These are phyloP conservation scores for Merodon equestris DNA, from an alignment of 2,888 invertebrate species.

Conservation along the genomic window DNA sequence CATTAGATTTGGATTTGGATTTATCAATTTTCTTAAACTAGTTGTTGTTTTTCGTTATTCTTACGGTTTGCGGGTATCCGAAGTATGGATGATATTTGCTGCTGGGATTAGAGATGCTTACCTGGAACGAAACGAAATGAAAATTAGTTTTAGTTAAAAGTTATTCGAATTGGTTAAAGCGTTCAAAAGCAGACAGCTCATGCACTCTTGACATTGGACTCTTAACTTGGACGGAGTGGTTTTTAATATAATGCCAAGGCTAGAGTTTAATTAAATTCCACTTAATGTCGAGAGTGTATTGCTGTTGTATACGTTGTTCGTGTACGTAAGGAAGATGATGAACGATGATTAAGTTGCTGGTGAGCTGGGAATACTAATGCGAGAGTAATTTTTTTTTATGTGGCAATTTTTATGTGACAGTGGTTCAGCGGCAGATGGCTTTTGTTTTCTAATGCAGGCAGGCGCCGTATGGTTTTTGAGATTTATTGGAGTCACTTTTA, in stretches of 20 bases:
- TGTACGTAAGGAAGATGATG: too few species aligned
- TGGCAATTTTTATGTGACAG: too few species aligned
- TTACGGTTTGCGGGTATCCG: slow-evolving; percentile 67
- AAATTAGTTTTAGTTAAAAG: slow-evolving; percentile 15
- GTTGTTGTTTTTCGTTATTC: slow-evolving; percentile 52
- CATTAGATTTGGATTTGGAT: slow-evolving; percentile 29
- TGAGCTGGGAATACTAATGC: too few species aligned
- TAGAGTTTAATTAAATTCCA: too few species aligned
- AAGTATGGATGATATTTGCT: slow-evolving; percentile 67
- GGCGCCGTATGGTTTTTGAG: too few species aligned
- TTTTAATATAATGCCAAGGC: too few species aligned
- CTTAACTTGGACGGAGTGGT: too few species aligned
- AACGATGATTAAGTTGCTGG: too few species aligned
- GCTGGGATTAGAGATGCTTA: slow-evolving; percentile 68
- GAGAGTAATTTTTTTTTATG: slow-evolving; percentile 10
- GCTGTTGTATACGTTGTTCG: too few species aligned
- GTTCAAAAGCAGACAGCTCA: neutral
- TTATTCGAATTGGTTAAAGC: neutral
- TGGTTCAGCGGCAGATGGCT: too few species aligned
- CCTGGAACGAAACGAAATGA: slow-evolving; percentile 43
- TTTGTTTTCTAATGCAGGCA: slow-evolving; percentile 11
- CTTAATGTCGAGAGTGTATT: too few species aligned
- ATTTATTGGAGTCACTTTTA: too few species aligned
- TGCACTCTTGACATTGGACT: neutral
- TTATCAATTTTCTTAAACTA: slow-evolving; percentile 60